Conservation (phyloP, 2,888 invertebrate species). For the Peribatodes rhomboidaria region DNA sequence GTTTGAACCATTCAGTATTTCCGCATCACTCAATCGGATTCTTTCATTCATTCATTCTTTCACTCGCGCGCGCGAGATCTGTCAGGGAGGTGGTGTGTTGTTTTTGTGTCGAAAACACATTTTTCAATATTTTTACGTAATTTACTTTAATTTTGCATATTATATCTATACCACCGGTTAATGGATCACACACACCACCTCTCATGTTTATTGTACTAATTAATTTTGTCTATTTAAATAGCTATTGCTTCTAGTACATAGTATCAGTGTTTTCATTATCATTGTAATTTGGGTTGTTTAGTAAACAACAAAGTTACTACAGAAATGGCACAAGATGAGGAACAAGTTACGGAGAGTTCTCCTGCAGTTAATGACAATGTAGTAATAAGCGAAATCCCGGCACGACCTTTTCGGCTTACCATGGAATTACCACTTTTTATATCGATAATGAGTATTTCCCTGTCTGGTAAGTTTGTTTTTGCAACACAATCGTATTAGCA, state of each 20-base stretch:
- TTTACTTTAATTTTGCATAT: background rate
- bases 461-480: conserved; percentile 66
- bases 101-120: background rate
- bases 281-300: conserved; percentile 14
- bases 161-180: background rate
- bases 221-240: background rate
- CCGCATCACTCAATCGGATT: background rate
- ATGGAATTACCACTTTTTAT: conserved; percentile 79
- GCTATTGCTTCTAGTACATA: background rate
- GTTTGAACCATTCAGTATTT: conserved; percentile 9
- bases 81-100: background rate
- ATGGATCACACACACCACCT: background rate
- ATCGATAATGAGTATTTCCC: conserved; percentile 68
- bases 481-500: background rate
- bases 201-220: background rate
- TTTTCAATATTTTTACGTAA: conserved; percentile 16
- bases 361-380: conserved; percentile 58
- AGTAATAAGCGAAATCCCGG: conserved; percentile 65
- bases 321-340: conserved; percentile 69
- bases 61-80: conserved; percentile 35
- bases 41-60: background rate
- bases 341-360: conserved; percentile 58
- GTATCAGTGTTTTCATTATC: conserved; percentile 1
- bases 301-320: conserved; percentile 17
- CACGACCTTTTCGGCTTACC: conserved; percentile 65